A percentile compares a stretch with the other conserved stretches of the same genome.
Conservation (phyloP, 2,113 vertebrate species). For the Stigmatopora argus region DNA sequence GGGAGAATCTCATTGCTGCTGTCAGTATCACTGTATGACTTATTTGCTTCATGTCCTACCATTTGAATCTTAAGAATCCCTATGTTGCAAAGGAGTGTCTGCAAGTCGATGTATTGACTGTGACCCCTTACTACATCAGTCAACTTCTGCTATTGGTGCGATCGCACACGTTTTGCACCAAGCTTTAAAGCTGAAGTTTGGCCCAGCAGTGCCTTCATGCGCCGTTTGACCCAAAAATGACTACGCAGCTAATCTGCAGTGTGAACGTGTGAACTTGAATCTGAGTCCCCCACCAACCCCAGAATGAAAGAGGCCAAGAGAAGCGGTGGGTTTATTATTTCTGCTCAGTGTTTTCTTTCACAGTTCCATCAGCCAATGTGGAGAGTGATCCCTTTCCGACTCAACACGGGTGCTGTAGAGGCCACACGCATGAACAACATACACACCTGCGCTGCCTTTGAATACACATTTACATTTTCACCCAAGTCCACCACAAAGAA, state of each 20-base stretch:
- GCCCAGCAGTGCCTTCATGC: constrained; percentile 1
- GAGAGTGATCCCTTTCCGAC: constrained; percentile 52
- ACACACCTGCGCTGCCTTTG: constrained; percentile 4
- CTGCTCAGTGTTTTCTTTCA: constrained; percentile 63
- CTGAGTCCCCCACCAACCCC: constrained; percentile 22
- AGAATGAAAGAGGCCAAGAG: constrained; percentile 12
- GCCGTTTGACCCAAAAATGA: constrained; percentile 7
- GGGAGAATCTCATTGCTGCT: constrained; percentile 27
- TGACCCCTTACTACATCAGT: neutral
- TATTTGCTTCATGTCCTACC: neutral
- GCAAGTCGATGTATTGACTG: neutral
- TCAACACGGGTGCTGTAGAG: constrained; percentile 52
- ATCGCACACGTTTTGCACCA: constrained; percentile 1
- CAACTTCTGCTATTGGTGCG: neutral
- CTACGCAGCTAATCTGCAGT: constrained; percentile 29
- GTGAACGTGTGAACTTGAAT: constrained; percentile 58
- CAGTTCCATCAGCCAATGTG: constrained; percentile 58
- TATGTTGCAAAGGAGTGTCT: neutral
- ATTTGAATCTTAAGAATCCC: neutral
- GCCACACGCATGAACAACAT: constrained; percentile 54
- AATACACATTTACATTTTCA: neutral
- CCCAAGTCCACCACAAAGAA: constrained; percentile 18
- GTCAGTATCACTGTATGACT: constrained; percentile 13
- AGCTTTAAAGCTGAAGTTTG: constrained; percentile 1
- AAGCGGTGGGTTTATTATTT: constrained; percentile 59